These are phyloP conservation scores for Pseudomyrmex pallidus DNA, from an alignment of 1,140 invertebrate species.

Conservation along the genomic window DNA sequence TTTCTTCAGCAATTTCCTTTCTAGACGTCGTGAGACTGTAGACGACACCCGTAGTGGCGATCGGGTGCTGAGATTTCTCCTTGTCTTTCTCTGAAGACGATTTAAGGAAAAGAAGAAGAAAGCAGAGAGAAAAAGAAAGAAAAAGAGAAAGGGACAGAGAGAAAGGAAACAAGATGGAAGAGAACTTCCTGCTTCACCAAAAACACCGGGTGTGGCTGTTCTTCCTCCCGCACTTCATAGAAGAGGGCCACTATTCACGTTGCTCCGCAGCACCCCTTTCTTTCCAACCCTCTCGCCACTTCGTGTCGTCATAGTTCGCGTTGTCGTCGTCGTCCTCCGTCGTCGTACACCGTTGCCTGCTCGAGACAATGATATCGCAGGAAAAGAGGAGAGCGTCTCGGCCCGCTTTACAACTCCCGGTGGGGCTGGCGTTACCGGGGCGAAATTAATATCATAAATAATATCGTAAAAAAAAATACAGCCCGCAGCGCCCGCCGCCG, in stretches of 20 bases:
- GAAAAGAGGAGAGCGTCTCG: slow-evolving; percentile 75
- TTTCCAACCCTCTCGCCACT: slow-evolving; percentile 71
- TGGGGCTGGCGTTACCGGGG: slow-evolving; percentile 77
- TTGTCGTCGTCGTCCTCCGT: slow-evolving; percentile 56
- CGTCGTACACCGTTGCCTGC: slow-evolving; percentile 66
- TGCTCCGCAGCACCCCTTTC: slow-evolving; percentile 80
- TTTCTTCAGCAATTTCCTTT: slow-evolving; percentile 65
- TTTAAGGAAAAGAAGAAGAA: slow-evolving; percentile 19
- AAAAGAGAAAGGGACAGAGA: slow-evolving; percentile 11
- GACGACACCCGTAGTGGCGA: slow-evolving; percentile 55
- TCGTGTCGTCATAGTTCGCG: slow-evolving; percentile 30
- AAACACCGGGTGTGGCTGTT: slow-evolving; percentile 75
- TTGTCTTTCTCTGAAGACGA: slow-evolving; percentile 53
- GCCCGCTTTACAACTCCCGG: slow-evolving; percentile 84
- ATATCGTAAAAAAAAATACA: slow-evolving; percentile 83
- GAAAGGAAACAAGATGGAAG: slow-evolving; percentile 2
- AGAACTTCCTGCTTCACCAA: slow-evolving; percentile 80
- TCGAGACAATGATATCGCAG: slow-evolving; percentile 85
- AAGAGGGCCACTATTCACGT: slow-evolving; percentile 82
- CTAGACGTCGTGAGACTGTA: slow-evolving; percentile 69
- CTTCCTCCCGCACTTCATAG: slow-evolving; percentile 65
- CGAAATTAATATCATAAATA: slow-evolving; percentile 86
- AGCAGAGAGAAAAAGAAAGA: slow-evolving; percentile 10
- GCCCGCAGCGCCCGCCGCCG: slow-evolving; percentile 64
- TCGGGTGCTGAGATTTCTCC: slow-evolving; percentile 60